Evolutionary conservation across 92 coral and sea anemone species (phyloP), one percentile per base, ranked within the genome.

Genomic region (Phymanthus crucifer): DNA sequence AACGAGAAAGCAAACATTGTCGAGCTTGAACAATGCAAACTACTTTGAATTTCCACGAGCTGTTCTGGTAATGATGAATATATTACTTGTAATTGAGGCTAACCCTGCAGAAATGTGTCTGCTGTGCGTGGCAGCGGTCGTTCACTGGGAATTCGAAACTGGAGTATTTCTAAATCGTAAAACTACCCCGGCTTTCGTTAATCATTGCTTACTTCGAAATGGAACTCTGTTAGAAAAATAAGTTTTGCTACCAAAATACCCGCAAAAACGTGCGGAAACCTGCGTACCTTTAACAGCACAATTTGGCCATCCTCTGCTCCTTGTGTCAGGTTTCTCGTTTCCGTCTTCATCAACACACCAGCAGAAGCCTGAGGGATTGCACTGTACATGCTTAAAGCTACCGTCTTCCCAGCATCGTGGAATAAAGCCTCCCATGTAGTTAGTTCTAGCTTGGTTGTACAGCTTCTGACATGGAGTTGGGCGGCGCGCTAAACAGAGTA

Each of bases 321-420:
- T 73, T 3, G 92, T 76, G 40, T 47, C 76, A 19, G 78, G 54
- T 64, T 72, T 76, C 36, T 84, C 84, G 12, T 74, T 38, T 37
- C 97, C 93, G 43, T 88, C 84, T 40, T 80, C 85, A 54, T 73
- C 79, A 24, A 82, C 87, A 83, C 97, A 92, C 97, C 97, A 92
- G 78, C 97, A 92, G 66, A 70, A 81, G 10, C 93, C 97, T 36
- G 87, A 61, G 12, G 84, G 77, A n/a, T 71, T 56, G 76, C 97
- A 92, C 69, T 92, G 97, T 18, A 85, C 94, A 31, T 77, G 78
- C 29, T 87, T 93, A 72, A 80, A 92, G 40, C 87, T 87, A n/a
- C 97, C 97, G 64, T 92, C 97, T 34, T 81, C 67, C 65, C 77
- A 81, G 66, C 97, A 92, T 10, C 84, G 87, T 17, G 92, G 93